Evolutionary conservation across 1,140 invertebrate species (phyloP), one percentile per base, ranked within the genome.

Genomic region (Colletes gigas): DNA sequence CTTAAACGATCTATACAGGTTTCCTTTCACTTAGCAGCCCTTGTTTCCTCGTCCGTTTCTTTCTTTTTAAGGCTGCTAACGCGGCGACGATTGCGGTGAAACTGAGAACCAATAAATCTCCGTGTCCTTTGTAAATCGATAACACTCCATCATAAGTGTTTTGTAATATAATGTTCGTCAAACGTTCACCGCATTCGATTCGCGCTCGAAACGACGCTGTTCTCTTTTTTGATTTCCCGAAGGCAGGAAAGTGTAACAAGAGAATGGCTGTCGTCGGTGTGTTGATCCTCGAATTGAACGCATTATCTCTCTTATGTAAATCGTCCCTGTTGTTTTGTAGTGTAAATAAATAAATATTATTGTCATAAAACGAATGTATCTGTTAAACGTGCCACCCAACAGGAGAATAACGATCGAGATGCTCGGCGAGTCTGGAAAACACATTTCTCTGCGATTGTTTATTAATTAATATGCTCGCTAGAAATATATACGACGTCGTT

Each of bases 341-440:
- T 93, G 92, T 91, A 92, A 93, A 93, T 93, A 92, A 93, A 93
- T 92, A 92, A 92, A 92, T 92, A 89, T 88, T 89, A 91, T 92
- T 92, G 82, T 89, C 88, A 86, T 89, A 92, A 89, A 85, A 57
- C 19, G 21, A 1, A 4, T 0, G 41, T 15, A 17, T 21, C 15
- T 39, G 1, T n/a, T 55, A 6, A n/a, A 10, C 63, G 7, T 47
- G 39, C 6, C 15, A 14, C 15, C 19, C 14, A 8, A 19, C 12
- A 39, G 5, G 30, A 63, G 17, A 59, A 5, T 4, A 59, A 9
- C n/a, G n/a, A 59, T 21, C 57, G 57, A 59, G 6, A 10, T 50
- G 10, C 50, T 10, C 50, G 9, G 50, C 10, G 50, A 50, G 10
- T 10, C 10, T 12, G 50, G 6, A 55, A 17, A n/a, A 17, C 19